Base-by-base conservation (phyloP, 2,888 invertebrate genomes). In the Ophioninae sp. region DNA sequence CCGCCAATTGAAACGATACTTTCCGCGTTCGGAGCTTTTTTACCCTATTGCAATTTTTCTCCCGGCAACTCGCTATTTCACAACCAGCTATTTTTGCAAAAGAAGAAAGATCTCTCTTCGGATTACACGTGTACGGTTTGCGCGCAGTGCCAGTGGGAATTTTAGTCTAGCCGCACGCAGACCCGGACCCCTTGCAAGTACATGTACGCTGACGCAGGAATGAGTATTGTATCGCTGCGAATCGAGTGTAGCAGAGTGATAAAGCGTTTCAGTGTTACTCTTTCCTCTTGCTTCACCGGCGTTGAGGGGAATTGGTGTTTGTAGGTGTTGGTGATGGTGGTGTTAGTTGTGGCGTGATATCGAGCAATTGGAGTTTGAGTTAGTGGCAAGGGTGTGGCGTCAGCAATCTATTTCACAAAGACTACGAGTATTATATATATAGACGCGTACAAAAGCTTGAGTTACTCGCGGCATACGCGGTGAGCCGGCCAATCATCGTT, bases 361-460 rank as follows among this genome's bases (percentile, higher is more conserved):
- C 79, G 77, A 81, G 88, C 87, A 87, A 89, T 89, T 87, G 87
- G 81, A 83, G 85, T 86, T 86, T 83, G 86, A 86, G 85, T 86
- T 85, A 82, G 84, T 80, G 85, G 85, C 70, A 84, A 87, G 85
- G 84, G 85, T 84, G 86, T 79, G 83, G 85, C 84, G 85, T 82
- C 59, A 83, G 84, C 86, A 86, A 87, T 87, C 82, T 87, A 84
- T 88, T 87, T 84, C 69, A 73, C 62, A 85, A 73, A 67, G 79
- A 79, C 69, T 62, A 2, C 17, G 61, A 68, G 74, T 30, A 61
- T 79, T 70, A 62, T 21, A 13, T 44, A 37, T 39, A 56, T 65
- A 57, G 37, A 56, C 56, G 65, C 23, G 37, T 75, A 21, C 39
- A 57, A 67, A 56, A 61, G 37, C 68, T 7, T 56, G 17, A 68